Percentiles rank a stretch among this genome's conserved stretches.
Conservation (phyloP, 2,797 vertebrate species). For the Channa striata region DNA sequence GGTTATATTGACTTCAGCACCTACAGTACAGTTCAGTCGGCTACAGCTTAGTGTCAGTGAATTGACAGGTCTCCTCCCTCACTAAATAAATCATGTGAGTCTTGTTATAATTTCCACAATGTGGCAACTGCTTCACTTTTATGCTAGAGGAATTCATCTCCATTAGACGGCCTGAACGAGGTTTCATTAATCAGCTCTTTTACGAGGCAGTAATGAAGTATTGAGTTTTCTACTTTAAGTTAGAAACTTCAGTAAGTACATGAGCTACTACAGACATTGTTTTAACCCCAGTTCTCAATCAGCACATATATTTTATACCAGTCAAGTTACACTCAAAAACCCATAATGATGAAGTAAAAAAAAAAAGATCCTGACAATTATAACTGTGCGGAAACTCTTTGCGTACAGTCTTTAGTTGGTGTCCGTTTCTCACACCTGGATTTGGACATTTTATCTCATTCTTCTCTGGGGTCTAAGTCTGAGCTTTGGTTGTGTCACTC, state of each 20-base stretch:
- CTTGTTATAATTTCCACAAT: constrained; percentile 32
- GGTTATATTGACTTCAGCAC: constrained; percentile 46
- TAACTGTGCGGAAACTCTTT: too few species aligned
- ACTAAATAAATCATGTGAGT: constrained; percentile 15
- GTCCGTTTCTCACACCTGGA: too few species aligned
- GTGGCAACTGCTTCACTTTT: constrained; percentile 1
- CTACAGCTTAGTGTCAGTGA: constrained; percentile 27
- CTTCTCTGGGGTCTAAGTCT: too few species aligned
- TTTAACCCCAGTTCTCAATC: too few species aligned
- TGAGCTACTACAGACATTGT: constrained; percentile 43
- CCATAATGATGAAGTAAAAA: too few species aligned
- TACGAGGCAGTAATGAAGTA: constrained; percentile 27
- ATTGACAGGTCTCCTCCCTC: constrained; percentile 19
- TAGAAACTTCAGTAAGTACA: constrained; percentile 41
- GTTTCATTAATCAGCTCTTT: constrained; percentile 52
- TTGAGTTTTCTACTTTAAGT: constrained; percentile 39
- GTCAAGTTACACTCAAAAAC: too few species aligned
- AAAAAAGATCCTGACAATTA: too few species aligned
- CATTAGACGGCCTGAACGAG: constrained; percentile 30
- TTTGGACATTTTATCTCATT: too few species aligned
- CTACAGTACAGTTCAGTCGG: constrained; percentile 49
- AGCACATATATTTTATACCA: too few species aligned
- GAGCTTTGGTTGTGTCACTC: too few species aligned
- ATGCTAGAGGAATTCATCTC: constrained; percentile 38
- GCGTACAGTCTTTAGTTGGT: too few species aligned